Base-by-base conservation (phyloP, 1,140 invertebrate species). In the Eriocheir sinensis region DNA sequence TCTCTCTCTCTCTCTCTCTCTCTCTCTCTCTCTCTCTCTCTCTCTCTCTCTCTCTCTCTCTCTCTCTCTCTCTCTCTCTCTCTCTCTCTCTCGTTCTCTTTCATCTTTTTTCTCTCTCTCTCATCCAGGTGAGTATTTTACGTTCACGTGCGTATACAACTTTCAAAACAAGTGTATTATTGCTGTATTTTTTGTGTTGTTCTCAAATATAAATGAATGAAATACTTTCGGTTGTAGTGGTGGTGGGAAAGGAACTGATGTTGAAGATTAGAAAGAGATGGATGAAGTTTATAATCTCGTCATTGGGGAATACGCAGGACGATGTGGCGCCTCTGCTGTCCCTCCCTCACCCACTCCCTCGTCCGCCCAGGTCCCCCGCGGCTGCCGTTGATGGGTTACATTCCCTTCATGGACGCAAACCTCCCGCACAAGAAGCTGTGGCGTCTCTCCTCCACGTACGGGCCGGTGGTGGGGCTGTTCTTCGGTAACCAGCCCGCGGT, bases 381-480 rank as follows among this genome's bases (percentile, higher is more conserved):
- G 32, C 79, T 81, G 15, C 93, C 93, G 6, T n/a, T 94, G 15
- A 0, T 94, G 6, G 93, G 93, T 0, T 90, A 21, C 30, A n/a
- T 81, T 12, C 93, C 93, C 0, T 94, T 21, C 30, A 0, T 94
- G 86, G 88, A 94, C 30, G 3, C n/a, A 0, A 53, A 94, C 6
- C 40, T 90, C 6, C 44, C 85, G 0, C 88, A 90, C 93, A 94
- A 94, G 21, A 86, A 90, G 2, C 9, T 94, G 60, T 90, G 93
- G 88, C 40, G 72, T 1, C 72, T 94, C 15, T 94, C 93, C 34
- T 40, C 21, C 34, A 89, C 53, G 44, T 93, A 89, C 85, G 92
- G 92, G 8, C 85, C 85, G 27, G 92, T 93, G 12, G 83, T 93
- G 30, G 85, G 92, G 0, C 48, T 93, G 15, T 93, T 72, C 92